A percentile compares a stretch with the other conserved stretches of the same genome.
phyloP scores from a whole-genome alignment of 2,888 invertebrate genomes.

The Ophion ellenae region DNA sequence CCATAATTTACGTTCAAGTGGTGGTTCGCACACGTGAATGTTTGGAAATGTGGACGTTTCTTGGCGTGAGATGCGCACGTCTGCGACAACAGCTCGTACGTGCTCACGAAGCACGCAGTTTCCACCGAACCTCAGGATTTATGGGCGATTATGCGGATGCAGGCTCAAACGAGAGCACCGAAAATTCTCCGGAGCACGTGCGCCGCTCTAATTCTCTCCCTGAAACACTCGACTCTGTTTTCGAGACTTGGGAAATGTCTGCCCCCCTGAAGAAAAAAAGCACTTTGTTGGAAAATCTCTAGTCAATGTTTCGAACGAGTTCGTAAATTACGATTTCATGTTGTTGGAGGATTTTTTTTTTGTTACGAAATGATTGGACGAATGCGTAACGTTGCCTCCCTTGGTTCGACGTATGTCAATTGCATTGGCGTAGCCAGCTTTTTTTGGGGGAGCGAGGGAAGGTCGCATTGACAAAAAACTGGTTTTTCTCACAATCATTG shows the following conservation, averaged over 20 bases:
- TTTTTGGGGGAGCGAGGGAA: too few relatives aligned
- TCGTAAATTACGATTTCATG: too few relatives aligned
- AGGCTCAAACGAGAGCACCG: slow-evolving; percentile 10
- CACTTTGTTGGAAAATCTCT: too few relatives aligned
- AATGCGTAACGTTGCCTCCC: too few relatives aligned
- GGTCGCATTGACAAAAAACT: too few relatives aligned
- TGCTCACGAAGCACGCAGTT: slow-evolving; percentile 30
- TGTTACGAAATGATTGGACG: too few relatives aligned
- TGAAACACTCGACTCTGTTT: neutral
- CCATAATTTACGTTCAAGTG: slow-evolving; percentile 10
- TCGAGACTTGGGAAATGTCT: neutral
- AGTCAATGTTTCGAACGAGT: too few relatives aligned
- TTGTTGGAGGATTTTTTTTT: too few relatives aligned
- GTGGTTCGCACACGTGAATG: neutral
- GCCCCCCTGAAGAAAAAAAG: too few relatives aligned
- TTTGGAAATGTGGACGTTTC: slow-evolving; percentile 1
- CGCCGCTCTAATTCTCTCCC: slow-evolving; percentile 33
- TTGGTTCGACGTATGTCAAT: too few relatives aligned
- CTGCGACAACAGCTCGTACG: slow-evolving; percentile 33
- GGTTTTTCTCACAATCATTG: too few relatives aligned
- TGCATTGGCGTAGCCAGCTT: too few relatives aligned
- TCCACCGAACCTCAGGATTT: slow-evolving; percentile 42
- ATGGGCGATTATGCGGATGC: slow-evolving; percentile 32
- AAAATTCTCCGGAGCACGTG: slow-evolving; percentile 28
- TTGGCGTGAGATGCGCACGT: neutral